phyloP scores from a whole-genome alignment of 2,113 vertebrate species.

The Thamnaconus septentrionalis region DNA sequence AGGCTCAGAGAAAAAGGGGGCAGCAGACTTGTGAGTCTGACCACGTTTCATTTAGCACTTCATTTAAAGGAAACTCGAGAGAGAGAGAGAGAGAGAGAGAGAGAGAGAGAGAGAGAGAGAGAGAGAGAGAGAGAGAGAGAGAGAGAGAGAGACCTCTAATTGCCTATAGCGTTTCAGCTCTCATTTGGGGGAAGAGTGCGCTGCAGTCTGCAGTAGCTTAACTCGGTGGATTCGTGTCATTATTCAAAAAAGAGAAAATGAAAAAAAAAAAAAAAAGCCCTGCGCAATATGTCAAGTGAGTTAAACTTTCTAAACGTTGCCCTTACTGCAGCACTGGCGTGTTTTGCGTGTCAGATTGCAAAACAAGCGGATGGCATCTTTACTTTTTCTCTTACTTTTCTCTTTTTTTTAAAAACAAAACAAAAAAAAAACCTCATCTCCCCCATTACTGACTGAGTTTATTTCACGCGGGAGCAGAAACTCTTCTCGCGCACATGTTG shows the following conservation, averaged over 20 bases:
- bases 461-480: slow-evolving; percentile 10
- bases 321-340: slow-evolving; percentile 1
- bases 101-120: too few relatives aligned
- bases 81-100: too few relatives aligned
- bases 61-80: slow-evolving; percentile 66
- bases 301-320: slow-evolving; percentile 24
- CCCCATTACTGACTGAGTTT: too few relatives aligned
- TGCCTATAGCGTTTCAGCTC: slow-evolving; percentile 63
- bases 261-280: slow-evolving; percentile 27
- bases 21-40: slow-evolving; percentile 63
- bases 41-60: slow-evolving; percentile 71
- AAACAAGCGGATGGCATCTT: slow-evolving; percentile 17
- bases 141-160: slow-evolving; percentile 61
- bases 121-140: too few relatives aligned
- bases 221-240: slow-evolving; percentile 39
- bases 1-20: slow-evolving; percentile 47
- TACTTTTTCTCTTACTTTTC: slow-evolving; percentile 6
- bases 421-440: too few relatives aligned
- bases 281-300: slow-evolving; percentile 46
- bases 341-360: slow-evolving; percentile 11
- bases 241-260: slow-evolving; percentile 41
- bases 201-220: slow-evolving; percentile 47
- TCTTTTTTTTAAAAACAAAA: neutral
- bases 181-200: slow-evolving; percentile 32
- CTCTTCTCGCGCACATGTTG: slow-evolving; percentile 26